Base-by-base conservation (phyloP, 2,113 vertebrate genomes). In the Fregetta grallaria region DNA sequence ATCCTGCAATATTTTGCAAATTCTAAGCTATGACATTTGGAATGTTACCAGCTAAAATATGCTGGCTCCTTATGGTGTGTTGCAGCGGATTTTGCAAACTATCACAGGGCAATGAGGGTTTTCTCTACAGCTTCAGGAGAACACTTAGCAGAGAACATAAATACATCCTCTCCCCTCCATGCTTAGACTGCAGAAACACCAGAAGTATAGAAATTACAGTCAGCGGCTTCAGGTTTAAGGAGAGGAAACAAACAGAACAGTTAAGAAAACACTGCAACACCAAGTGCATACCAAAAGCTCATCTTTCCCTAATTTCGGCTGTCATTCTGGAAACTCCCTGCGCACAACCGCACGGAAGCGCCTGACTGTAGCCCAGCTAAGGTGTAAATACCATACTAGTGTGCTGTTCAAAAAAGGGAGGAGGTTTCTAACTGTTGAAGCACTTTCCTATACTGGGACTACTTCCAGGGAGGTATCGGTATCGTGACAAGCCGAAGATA, bases 21-120 rank as follows among this genome's bases (percentile, higher is more conserved):
- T 93, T 86, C n/a, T 72, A 92, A 93, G 85, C 62, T 86, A 70
- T n/a, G 85, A 93, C 95, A 94, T 93, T 93, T 96, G 95, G 72
- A 96, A 75, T 63, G 85, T 74, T 93, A 96, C 86, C 82, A 96
- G 71, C 78, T 95, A 93, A 96, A 97, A 96, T 93, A 95, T 96
- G 96, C 83, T 92, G 90, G 32, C 86, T 90, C 95, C 96, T 95
- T 95, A 88, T 96, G 96, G 94, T 66, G 90, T 80, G 75, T 94
- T 93, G 67, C 63, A 86, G 79, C 2, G 14, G 78, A 93, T 94
- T 96, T 86, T 88, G 82, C 92, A 88, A 88, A 84, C 71, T 95
- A 67, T 94, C 92, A 95, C 5, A 0, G 86, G 78, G 86, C 0
- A 0, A 50, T 0, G 5, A 93, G 86, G 56, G 82, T 90, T 88